Percentiles rank a stretch among this genome's conserved stretches.
These are phyloP conservation scores for Aspiorhynchus laticeps DNA, from an alignment of 2,113 vertebrate species.

Conservation along the genomic window DNA sequence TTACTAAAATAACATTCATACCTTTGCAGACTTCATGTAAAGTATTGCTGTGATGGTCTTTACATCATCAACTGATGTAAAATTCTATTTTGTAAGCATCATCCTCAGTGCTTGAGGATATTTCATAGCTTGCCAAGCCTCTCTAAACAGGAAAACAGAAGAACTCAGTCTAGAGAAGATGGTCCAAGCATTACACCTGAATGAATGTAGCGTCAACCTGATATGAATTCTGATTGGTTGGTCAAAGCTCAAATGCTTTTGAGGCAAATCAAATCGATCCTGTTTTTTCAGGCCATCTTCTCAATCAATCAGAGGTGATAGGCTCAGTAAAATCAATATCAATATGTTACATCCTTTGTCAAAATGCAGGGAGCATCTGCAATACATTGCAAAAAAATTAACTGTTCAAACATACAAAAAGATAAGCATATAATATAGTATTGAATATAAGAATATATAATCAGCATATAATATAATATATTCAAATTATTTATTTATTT, in stretches of 20 bases:
- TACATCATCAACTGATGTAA: background rate
- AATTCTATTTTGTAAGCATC: background rate
- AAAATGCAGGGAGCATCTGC: constrained; percentile 28
- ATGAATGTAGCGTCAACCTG: constrained; percentile 26
- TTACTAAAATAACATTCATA: background rate
- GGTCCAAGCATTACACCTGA: constrained; percentile 1
- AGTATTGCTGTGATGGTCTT: background rate
- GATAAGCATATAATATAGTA: background rate
- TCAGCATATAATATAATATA: too few species aligned
- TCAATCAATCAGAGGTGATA: constrained; percentile 46
- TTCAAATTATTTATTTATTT: too few species aligned
- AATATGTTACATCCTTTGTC: constrained; percentile 41
- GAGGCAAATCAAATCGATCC: constrained; percentile 43
- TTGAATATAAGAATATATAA: too few species aligned
- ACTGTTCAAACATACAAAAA: background rate
- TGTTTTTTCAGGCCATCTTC: constrained; percentile 39
- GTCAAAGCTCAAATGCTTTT: constrained; percentile 39
- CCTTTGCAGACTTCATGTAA: background rate
- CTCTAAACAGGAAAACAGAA: background rate
- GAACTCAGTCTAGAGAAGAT: background rate
- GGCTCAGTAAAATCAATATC: constrained; percentile 42
- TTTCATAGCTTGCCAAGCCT: background rate
- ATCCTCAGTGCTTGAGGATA: background rate
- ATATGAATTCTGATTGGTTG: constrained; percentile 37
- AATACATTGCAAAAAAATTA: constrained; percentile 29